Conservation (phyloP, 2,888 invertebrate genomes). For the Morpho helenor region DNA sequence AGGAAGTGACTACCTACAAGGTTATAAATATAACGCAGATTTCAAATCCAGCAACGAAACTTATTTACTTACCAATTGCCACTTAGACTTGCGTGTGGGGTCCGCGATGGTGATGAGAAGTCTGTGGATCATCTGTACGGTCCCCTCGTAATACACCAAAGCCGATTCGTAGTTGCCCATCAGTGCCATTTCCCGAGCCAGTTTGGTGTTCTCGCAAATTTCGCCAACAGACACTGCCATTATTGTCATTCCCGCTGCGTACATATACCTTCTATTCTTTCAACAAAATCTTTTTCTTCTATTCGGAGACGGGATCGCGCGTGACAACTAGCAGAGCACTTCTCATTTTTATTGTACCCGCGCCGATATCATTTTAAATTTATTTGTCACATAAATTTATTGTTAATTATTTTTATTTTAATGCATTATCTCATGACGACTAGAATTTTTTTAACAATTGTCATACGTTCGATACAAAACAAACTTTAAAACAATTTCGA, state of each 20-base stretch:
- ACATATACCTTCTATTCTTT: conserved; percentile 59
- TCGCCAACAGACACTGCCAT: conserved; percentile 95
- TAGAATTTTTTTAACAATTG: conserved; percentile 45
- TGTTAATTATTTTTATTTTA: conserved; percentile 29
- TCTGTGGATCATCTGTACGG: conserved; percentile 93
- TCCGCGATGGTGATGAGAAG: conserved; percentile 89
- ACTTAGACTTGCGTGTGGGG: conserved; percentile 89
- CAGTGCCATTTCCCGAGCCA: conserved; percentile 96
- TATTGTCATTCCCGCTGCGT: conserved; percentile 83
- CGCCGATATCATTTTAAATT: conserved; percentile 35
- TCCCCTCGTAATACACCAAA: conserved; percentile 95
- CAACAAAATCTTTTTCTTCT: conserved; percentile 42
- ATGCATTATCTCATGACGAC: conserved; percentile 50
- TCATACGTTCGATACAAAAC: conserved; percentile 57
- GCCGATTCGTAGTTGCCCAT: conserved; percentile 98
- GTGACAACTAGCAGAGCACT: conserved; percentile 54
- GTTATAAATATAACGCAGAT: conserved; percentile 44
- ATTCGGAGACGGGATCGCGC: conserved; percentile 51
- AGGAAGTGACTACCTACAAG: conserved; percentile 65
- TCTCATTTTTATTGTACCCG: conserved; percentile 43
- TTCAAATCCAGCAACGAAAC: conserved; percentile 2
- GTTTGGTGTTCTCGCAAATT: conserved; percentile 96
- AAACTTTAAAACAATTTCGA: conserved; percentile 59
- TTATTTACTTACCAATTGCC: conserved; percentile 93
- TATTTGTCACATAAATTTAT: conserved; percentile 28